Evolutionary conservation across 2,113 vertebrate genomes (phyloP).

Genomic region (Vulpes lagopus): DNA sequence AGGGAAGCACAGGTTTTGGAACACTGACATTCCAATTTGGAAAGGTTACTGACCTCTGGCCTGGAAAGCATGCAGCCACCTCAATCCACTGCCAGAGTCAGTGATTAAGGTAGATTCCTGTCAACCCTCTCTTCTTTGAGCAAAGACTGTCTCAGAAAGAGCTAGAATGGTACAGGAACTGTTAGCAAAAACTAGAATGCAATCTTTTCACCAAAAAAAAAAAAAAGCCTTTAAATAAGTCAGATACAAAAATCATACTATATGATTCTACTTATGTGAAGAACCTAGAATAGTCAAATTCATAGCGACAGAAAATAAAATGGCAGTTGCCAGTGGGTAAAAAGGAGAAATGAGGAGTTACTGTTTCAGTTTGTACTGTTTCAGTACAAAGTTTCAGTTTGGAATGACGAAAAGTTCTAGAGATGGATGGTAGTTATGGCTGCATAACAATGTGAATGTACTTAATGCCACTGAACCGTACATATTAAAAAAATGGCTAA

Average conservation of each 20-base stretch:
- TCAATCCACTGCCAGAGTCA: neutral
- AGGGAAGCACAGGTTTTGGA: neutral
- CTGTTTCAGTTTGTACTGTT: neutral
- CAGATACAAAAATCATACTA: neutral
- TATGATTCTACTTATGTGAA: neutral
- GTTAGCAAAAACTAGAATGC: neutral
- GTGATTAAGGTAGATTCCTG: neutral
- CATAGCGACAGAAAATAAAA: neutral
- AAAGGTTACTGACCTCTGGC: conserved; percentile 51
- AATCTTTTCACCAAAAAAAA: neutral
- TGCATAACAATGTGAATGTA: neutral
- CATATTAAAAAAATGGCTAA: neutral
- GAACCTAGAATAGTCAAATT: neutral
- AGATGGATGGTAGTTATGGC: neutral
- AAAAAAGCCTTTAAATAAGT: neutral
- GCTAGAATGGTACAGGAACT: neutral
- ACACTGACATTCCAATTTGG: neutral
- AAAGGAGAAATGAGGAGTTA: too few species aligned
- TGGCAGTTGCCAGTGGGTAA: too few species aligned
- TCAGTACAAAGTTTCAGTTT: neutral
- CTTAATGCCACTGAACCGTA: neutral
- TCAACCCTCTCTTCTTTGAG: neutral
- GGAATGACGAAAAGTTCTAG: neutral
- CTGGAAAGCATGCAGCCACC: neutral
- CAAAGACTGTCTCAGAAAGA: neutral